A percentile compares a stretch with the other conserved stretches of the same genome.
These are phyloP conservation scores for Hemiscyllium ocellatum DNA, from an alignment of 2,113 vertebrate species.

Conservation along the genomic window DNA sequence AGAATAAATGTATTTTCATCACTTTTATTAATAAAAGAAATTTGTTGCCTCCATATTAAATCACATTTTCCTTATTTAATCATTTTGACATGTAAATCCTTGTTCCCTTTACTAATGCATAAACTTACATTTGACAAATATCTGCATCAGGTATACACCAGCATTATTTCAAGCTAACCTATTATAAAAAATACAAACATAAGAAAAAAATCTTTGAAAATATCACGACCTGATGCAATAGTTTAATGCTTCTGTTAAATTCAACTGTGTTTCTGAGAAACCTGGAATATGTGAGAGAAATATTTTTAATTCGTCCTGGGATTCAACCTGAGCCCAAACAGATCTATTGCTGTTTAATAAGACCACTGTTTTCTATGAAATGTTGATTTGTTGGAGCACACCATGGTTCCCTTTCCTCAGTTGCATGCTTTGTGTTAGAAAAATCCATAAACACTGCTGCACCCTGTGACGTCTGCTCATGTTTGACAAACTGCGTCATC, in stretches of 20 bases:
- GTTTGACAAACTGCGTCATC: slow-evolving; percentile 32
- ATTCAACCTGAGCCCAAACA: neutral
- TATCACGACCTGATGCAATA: neutral
- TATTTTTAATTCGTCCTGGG: neutral
- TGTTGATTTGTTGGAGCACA: neutral
- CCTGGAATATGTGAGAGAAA: neutral
- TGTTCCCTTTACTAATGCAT: neutral
- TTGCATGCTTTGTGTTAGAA: slow-evolving; percentile 8
- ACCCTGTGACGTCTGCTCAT: neutral
- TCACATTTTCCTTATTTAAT: neutral
- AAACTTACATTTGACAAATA: neutral
- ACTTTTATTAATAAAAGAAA: neutral
- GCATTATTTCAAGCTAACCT: neutral
- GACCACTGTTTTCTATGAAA: neutral
- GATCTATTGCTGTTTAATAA: neutral
- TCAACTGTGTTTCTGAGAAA: neutral
- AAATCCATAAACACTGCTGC: neutral
- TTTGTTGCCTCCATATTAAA: neutral
- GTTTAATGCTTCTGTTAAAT: neutral
- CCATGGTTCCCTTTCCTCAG: neutral
- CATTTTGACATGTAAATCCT: neutral
- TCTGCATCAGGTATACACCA: neutral
- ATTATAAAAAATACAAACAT: neutral
- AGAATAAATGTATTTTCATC: neutral
- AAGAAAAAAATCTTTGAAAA: neutral